These are phyloP conservation scores for Therioaphis trifolii DNA, from an alignment of 2,888 invertebrate genomes.

Conservation along the genomic window DNA sequence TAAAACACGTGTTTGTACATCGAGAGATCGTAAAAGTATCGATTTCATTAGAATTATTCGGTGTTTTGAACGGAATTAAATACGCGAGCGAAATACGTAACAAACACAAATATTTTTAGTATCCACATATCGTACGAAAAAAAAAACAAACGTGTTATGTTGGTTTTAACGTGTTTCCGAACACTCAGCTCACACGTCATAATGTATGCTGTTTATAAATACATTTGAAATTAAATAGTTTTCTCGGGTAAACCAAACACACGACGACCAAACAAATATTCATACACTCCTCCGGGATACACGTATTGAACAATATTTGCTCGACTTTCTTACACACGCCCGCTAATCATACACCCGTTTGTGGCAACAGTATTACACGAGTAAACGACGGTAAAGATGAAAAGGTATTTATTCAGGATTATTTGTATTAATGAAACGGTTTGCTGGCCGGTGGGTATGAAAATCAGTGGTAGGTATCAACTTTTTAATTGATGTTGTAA, in stretches of 20 bases:
- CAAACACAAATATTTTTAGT: too few relatives aligned
- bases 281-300: slow-evolving; percentile 7
- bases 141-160: too few relatives aligned
- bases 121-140: too few relatives aligned
- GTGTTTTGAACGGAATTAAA: background rate
- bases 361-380: slow-evolving; percentile 38
- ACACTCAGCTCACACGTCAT: background rate
- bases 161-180: background rate
- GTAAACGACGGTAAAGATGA: slow-evolving; percentile 43
- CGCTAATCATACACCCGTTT: slow-evolving; percentile 30
- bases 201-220: slow-evolving; percentile 17
- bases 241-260: slow-evolving; percentile 24
- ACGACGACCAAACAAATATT: slow-evolving; percentile 23
- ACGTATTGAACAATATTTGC: slow-evolving; percentile 37
- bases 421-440: slow-evolving; percentile 42
- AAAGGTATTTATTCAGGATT: slow-evolving; percentile 59
- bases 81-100: background rate
- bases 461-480: slow-evolving; percentile 17
- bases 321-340: slow-evolving; percentile 37
- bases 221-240: slow-evolving; percentile 28
- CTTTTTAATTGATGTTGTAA: slow-evolving; percentile 37
- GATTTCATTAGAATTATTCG: background rate
- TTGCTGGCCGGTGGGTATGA: slow-evolving; percentile 3
- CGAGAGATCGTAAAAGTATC: background rate
- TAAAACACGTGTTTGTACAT: background rate